Evolutionary conservation across 2,113 vertebrate genomes (phyloP).

Genomic region (Eonycteris spelaea): DNA sequence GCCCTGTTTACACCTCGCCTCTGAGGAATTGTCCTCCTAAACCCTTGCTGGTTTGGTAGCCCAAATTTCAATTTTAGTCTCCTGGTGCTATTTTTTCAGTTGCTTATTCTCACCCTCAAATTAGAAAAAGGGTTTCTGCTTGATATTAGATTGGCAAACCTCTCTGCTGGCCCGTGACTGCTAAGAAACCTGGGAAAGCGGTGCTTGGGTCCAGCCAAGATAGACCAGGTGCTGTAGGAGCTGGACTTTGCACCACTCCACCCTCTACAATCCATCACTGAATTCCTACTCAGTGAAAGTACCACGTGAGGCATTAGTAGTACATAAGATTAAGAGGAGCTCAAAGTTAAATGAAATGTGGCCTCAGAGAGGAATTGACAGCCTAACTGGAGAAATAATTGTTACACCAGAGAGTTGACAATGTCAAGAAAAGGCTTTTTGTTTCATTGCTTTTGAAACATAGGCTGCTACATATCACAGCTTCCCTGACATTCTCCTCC

Average conservation of each 20-base stretch:
- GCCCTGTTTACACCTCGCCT: too few relatives aligned
- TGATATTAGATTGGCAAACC: not conserved
- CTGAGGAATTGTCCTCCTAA: not conserved
- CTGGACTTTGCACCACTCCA: not conserved
- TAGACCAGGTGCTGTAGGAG: not conserved
- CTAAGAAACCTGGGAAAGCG: not conserved
- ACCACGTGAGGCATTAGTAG: not conserved
- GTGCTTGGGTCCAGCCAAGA: not conserved
- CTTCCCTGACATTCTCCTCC: not conserved
- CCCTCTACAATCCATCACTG: not conserved
- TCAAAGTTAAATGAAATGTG: accelerated
- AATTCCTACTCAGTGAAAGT: not conserved
- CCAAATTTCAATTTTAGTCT: not conserved
- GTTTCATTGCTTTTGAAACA: not conserved
- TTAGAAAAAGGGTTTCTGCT: not conserved
- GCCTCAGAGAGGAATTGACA: not conserved
- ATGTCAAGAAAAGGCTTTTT: accelerated
- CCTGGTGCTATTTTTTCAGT: accelerated
- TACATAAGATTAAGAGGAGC: not conserved
- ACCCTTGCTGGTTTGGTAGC: not conserved
- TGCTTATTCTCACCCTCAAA: not conserved
- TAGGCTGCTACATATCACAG: too few relatives aligned
- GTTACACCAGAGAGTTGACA: not conserved
- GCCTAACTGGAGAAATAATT: accelerated
- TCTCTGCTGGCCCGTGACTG: not conserved